A percentile compares a stretch with the other conserved stretches of the same genome.
These are phyloP conservation scores for Platichthys flesus DNA, from an alignment of 2,113 vertebrate genomes.

Conservation along the genomic window DNA sequence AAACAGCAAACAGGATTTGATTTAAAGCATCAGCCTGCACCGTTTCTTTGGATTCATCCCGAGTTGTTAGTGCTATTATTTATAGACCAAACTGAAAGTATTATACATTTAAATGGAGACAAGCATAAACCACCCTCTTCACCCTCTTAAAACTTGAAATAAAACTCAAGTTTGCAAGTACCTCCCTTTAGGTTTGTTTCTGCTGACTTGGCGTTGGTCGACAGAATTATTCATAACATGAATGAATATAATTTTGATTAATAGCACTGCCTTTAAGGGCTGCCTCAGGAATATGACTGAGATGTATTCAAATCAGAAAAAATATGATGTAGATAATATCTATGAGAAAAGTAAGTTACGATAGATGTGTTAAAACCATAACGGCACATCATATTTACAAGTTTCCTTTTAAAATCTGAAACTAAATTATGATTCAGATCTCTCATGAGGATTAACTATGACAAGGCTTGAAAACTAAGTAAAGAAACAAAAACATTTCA, in stretches of 20 bases:
- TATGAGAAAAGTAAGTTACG: not conserved
- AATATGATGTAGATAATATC: not conserved
- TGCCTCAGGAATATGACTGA: not conserved
- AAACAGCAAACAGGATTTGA: too few relatives aligned
- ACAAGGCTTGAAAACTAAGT: too few relatives aligned
- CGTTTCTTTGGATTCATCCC: too few relatives aligned
- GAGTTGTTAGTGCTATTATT: too few relatives aligned
- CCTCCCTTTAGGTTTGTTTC: not conserved
- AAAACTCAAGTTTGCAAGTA: not conserved
- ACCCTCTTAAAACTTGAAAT: too few relatives aligned
- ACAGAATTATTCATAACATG: not conserved
- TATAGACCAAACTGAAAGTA: too few relatives aligned
- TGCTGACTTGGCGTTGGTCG: not conserved
- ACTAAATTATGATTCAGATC: not conserved
- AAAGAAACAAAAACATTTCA: too few relatives aligned
- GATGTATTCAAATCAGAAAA: not conserved
- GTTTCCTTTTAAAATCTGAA: not conserved
- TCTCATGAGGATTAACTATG: not conserved
- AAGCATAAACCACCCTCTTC: not conserved
- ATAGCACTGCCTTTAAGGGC: not conserved
- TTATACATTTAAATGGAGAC: too few relatives aligned
- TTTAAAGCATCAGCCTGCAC: too few relatives aligned
- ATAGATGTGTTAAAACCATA: slow-evolving; percentile 1
- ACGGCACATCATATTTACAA: not conserved
- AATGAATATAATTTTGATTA: not conserved